phyloP scores from a whole-genome alignment of 2,113 vertebrate species.

The Stegastes partitus region DNA sequence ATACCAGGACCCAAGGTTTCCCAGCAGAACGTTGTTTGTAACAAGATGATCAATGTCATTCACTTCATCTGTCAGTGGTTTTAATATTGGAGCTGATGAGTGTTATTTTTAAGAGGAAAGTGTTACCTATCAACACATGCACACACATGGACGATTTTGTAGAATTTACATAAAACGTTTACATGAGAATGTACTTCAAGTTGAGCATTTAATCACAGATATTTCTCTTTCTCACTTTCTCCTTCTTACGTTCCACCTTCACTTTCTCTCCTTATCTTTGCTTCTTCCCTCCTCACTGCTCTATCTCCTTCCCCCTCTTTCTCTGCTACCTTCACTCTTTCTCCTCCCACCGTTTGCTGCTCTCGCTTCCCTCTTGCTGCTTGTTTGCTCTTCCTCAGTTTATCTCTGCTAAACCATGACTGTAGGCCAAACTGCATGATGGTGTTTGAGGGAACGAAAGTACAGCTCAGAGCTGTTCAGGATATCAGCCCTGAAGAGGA shows the following conservation, averaged over 20 bases:
- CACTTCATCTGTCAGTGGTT: too few species aligned
- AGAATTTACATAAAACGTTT: not conserved
- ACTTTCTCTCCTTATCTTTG: conserved; percentile 1
- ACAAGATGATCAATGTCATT: too few species aligned
- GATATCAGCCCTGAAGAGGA: conserved; percentile 90
- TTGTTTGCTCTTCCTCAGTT: conserved; percentile 79
- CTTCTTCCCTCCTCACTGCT: not conserved
- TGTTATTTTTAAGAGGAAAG: too few species aligned
- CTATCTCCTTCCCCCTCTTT: not conserved
- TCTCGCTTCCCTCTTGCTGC: not conserved
- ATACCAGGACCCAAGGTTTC: too few species aligned
- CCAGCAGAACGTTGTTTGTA: too few species aligned
- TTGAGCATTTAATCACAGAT: conserved; percentile 16
- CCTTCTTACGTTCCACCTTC: not conserved
- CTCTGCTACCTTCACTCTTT: not conserved
- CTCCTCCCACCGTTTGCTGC: not conserved
- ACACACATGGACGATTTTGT: too few species aligned
- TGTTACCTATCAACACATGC: not conserved
- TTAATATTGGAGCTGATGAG: too few species aligned
- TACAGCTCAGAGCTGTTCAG: conserved; percentile 89
- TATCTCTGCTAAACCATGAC: conserved; percentile 97
- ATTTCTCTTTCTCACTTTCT: not conserved
- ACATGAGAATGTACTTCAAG: not conserved
- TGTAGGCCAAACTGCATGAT: conserved; percentile 96
- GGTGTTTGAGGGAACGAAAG: conserved; percentile 90